Evolutionary conservation across 2,888 invertebrate genomes (phyloP).

Genomic region (Minunthozetes semirufus): DNA sequence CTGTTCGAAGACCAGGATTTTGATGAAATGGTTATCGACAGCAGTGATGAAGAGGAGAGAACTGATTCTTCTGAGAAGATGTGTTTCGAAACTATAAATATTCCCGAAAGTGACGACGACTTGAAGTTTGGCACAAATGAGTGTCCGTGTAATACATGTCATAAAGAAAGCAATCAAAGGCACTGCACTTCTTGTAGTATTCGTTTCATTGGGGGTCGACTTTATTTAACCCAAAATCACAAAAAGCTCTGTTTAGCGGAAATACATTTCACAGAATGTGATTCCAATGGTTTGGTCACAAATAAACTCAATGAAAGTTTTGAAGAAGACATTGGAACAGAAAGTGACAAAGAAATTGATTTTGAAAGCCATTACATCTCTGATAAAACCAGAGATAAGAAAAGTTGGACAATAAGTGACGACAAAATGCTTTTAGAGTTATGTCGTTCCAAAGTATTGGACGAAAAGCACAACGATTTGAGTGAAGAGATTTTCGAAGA

Average conservation of each 20-base stretch:
- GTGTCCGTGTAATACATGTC: conserved; percentile 37
- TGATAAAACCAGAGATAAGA: neutral
- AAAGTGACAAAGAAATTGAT: conserved; percentile 3
- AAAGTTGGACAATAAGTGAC: conserved; percentile 34
- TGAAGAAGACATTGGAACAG: neutral
- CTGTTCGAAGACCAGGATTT: conserved; percentile 36
- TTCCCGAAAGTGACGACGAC: conserved; percentile 32
- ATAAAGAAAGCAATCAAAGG: neutral
- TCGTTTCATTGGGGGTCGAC: conserved; percentile 35
- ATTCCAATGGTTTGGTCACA: neutral
- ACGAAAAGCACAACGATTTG: conserved; percentile 35
- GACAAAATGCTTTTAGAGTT: conserved; percentile 36
- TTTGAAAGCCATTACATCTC: neutral
- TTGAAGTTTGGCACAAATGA: conserved; percentile 36
- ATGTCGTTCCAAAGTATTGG: conserved; percentile 32
- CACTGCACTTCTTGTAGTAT: conserved; percentile 36
- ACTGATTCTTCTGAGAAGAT: neutral
- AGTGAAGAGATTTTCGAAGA: conserved; percentile 32
- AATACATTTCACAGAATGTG: conserved; percentile 15
- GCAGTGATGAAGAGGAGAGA: conserved; percentile 28
- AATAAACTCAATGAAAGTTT: neutral
- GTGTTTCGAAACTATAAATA: conserved; percentile 28
- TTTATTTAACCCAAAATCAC: conserved; percentile 34
- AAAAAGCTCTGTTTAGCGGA: conserved; percentile 34
- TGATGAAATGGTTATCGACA: conserved; percentile 31